Conservation (phyloP, 2,113 vertebrate genomes). For the Epinephelus cyanopodus region DNA sequence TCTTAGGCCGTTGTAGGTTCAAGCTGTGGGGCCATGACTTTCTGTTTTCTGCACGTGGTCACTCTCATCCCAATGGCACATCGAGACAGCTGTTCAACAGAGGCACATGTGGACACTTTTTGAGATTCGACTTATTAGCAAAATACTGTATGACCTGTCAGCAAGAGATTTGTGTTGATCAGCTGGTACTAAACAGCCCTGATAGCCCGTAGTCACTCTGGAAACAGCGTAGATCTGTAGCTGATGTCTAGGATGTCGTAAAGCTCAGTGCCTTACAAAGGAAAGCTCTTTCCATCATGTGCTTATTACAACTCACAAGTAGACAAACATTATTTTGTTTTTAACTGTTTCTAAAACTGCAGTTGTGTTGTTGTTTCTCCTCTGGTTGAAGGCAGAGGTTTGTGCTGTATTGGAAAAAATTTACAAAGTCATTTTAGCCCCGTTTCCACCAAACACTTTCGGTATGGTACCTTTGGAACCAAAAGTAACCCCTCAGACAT, state of each 20-base stretch:
- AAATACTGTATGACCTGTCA: constrained; percentile 31
- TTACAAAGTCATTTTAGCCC: background rate
- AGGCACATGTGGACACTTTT: constrained; percentile 11
- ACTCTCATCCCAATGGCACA: constrained; percentile 38
- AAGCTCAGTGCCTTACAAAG: constrained; percentile 61
- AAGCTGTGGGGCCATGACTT: background rate
- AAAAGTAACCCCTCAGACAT: too few species aligned
- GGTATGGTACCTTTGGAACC: too few species aligned
- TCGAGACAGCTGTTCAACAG: constrained; percentile 7
- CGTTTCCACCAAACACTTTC: too few species aligned
- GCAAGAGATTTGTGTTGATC: constrained; percentile 28
- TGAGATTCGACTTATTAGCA: constrained; percentile 2
- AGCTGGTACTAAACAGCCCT: background rate
- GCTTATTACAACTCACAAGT: constrained; percentile 13
- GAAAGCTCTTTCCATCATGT: constrained; percentile 24
- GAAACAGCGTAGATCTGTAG: constrained; percentile 3
- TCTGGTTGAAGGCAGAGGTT: background rate
- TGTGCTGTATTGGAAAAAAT: background rate
- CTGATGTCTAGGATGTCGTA: background rate
- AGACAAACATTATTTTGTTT: background rate
- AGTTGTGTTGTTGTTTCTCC: constrained; percentile 2
- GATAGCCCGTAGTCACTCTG: background rate
- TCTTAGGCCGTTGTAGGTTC: constrained; percentile 67
- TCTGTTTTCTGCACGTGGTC: constrained; percentile 7
- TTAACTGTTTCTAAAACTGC: background rate